Evolutionary conservation across 2,113 vertebrate species (phyloP).

Genomic region (Amia ocellicauda): DNA sequence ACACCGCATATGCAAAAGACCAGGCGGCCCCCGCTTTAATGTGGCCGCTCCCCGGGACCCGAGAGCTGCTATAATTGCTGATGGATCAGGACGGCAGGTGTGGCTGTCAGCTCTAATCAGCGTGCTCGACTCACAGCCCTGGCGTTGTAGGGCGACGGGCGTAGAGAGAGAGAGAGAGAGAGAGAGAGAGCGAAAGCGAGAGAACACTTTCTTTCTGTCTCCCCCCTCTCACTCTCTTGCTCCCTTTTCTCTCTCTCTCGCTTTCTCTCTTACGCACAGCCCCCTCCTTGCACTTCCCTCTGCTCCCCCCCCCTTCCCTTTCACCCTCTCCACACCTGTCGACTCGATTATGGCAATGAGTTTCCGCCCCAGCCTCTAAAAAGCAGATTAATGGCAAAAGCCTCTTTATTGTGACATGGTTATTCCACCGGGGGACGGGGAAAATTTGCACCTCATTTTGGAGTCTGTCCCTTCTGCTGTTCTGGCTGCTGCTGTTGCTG

Average conservation of each 20-base stretch:
- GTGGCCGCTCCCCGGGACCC: conserved; percentile 31
- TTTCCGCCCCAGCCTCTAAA: conserved; percentile 60
- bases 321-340: conserved; percentile 81
- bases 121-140: conserved; percentile 35
- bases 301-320: conserved; percentile 45
- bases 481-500: conserved; percentile 6
- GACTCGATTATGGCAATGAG: conserved; percentile 86
- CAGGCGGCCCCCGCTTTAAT: conserved; percentile 38
- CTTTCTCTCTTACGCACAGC: conserved; percentile 30
- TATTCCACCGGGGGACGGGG: conserved; percentile 61
- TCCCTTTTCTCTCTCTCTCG: conserved; percentile 18
- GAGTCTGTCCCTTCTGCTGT: conserved; percentile 27
- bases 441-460: conserved; percentile 47
- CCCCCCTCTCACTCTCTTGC: conserved; percentile 4
- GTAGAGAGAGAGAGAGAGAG: conserved; percentile 6
- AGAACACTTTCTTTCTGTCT: conserved; percentile 15
- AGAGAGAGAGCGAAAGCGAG: conserved; percentile 2
- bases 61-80: conserved; percentile 62
- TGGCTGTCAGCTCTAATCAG: conserved; percentile 80
- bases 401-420: conserved; percentile 60
- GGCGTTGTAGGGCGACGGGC: conserved; percentile 27
- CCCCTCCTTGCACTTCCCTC: conserved; percentile 31
- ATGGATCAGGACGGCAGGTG: conserved; percentile 69
- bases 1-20: conserved; percentile 54
- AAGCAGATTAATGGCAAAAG: conserved; percentile 73